Evolutionary conservation across 2,113 vertebrate genomes (phyloP).

Genomic region (Dasyornis broadbenti): DNA sequence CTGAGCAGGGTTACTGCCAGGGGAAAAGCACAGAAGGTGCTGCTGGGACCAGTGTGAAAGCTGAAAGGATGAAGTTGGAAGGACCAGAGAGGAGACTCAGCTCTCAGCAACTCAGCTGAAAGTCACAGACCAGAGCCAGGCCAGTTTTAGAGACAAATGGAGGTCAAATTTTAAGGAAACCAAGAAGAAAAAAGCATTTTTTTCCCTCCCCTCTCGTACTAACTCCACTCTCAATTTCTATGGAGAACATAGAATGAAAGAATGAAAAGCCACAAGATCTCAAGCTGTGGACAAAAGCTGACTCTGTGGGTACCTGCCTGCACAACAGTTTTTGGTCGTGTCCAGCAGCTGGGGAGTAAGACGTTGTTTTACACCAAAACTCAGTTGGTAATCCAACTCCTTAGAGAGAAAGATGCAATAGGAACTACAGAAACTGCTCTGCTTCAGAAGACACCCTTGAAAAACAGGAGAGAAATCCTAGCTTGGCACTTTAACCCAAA

Average conservation of each 20-base stretch:
- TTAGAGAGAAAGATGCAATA: neutral
- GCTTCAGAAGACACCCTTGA: neutral
- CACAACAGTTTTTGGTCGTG: neutral
- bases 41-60: neutral
- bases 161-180: neutral
- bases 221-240: neutral
- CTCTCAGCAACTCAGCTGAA: neutral
- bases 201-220: neutral
- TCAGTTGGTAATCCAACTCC: neutral
- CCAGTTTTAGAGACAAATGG: neutral
- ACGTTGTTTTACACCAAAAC: neutral
- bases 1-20: neutral
- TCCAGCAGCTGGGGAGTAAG: neutral
- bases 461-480: neutral
- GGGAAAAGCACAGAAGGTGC: neutral
- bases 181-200: neutral
- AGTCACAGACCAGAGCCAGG: neutral
- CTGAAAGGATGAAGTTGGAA: neutral
- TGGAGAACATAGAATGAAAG: fast-evolving
- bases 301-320: neutral
- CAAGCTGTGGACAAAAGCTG: neutral
- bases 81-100: neutral
- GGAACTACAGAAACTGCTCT: neutral
- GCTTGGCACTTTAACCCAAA: neutral
- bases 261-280: neutral